phyloP scores from a whole-genome alignment of 2,888 invertebrate genomes.

The Volucella zonaria region DNA sequence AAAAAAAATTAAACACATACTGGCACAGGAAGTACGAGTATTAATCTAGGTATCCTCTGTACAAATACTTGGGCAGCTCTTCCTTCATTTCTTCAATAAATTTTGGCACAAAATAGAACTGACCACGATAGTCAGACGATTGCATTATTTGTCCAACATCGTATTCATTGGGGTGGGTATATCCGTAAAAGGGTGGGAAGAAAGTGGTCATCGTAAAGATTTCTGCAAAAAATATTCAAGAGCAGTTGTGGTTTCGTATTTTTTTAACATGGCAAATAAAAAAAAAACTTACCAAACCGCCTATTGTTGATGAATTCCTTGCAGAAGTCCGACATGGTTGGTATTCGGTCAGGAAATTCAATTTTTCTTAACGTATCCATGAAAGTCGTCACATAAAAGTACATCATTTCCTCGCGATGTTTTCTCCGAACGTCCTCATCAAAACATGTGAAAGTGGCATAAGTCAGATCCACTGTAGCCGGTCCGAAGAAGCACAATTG shows the following conservation, averaged over 20 bases:
- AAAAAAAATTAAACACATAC: too few relatives aligned
- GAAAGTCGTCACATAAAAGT: conserved; percentile 47
- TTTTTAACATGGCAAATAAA: neutral
- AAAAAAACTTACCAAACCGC: conserved; percentile 38
- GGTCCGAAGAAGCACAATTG: conserved; percentile 63
- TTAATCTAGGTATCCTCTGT: conserved; percentile 50
- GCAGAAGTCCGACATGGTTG: conserved; percentile 48
- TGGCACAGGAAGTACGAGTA: neutral
- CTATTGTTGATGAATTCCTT: conserved; percentile 47
- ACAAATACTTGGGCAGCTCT: conserved; percentile 48
- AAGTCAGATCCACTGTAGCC: conserved; percentile 45
- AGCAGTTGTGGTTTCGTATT: neutral
- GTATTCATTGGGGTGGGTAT: conserved; percentile 26
- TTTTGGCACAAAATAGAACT: conserved; percentile 42
- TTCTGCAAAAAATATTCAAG: conserved; percentile 42
- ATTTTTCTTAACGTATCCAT: conserved; percentile 45
- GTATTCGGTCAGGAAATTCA: conserved; percentile 29
- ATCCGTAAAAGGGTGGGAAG: conserved; percentile 42
- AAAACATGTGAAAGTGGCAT: conserved; percentile 41
- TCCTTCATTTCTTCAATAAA: conserved; percentile 51
- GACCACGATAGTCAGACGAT: conserved; percentile 32
- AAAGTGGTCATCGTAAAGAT: conserved; percentile 48
- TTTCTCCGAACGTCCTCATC: conserved; percentile 43
- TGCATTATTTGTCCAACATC: conserved; percentile 31
- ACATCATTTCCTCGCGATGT: conserved; percentile 52